Evolutionary conservation across 2,888 invertebrate genomes (phyloP), one percentile per base, ranked within the genome.

Genomic region (Mamestra brassicae): DNA sequence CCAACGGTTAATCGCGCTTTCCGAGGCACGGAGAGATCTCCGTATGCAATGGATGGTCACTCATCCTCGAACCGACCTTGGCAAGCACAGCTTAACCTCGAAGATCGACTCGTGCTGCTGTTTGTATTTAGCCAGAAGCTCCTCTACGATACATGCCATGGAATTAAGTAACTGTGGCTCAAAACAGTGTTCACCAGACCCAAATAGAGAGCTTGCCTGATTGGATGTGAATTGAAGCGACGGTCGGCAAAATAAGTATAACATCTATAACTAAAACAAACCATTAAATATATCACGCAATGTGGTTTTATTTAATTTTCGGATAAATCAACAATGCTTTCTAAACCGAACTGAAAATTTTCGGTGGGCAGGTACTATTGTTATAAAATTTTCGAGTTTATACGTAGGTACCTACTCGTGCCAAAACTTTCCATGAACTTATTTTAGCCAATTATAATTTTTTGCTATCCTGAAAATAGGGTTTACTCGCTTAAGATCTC

Each of bases 131-230:
- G 26, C 26, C 26, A 26, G 1, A 38, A 38, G 38, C 3, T 3
- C 38, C 38, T 45, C 17, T 57, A 38, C 64, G 50, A 17, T 62
- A 74, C 60, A 74, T 64, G 13, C 26, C 47, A 64, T 74, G 60
- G 26, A 74, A 74, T 54, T 64, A 52, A 55, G 58, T 80, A 60
- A 73, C n/a, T 54, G 38, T 47, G n/a, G 38, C 17, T 55, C 17
- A 5, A 71, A 47, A 7, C 61, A 62, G n/a, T 74, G 34, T 54
- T 74, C 38, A 58, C 15, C 52, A 60, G 45, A 64, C 63, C 47
- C 60, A 13, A 60, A 60, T 50, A 47, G 50, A 80, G 50, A 62
- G 54, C 47, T 77, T 81, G 60, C n/a, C 74, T 74, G 75, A 80
- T 76, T 74, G 47, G 38, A 80, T 54, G 17, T 60, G 47, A 64